Conservation (phyloP, 2,113 vertebrate genomes). For the Gallinago undulata region DNA sequence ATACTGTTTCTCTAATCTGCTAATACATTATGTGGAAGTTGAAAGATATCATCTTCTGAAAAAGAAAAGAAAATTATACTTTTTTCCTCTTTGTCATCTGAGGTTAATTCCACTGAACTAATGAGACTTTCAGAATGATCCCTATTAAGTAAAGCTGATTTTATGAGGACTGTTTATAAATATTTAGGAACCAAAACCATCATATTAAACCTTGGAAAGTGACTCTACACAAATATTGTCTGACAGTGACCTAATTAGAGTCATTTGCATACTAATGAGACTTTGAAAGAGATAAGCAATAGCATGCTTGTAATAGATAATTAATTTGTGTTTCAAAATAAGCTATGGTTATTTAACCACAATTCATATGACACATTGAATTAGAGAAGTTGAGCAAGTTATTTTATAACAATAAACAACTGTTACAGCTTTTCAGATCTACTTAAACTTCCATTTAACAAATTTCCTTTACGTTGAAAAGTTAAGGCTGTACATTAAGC, state of each 20-base stretch:
- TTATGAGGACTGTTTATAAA: slow-evolving; percentile 62
- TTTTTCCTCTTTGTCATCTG: slow-evolving; percentile 29
- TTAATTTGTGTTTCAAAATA: slow-evolving; percentile 82
- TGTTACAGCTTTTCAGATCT: slow-evolving; percentile 58
- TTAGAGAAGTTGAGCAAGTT: slow-evolving; percentile 67
- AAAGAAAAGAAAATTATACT: not conserved
- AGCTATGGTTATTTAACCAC: slow-evolving; percentile 74
- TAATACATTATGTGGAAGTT: not conserved
- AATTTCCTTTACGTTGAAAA: not conserved
- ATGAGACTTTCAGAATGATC: slow-evolving; percentile 69
- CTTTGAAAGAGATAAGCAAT: slow-evolving; percentile 77
- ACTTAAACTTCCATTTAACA: slow-evolving; percentile 28
- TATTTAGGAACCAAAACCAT: slow-evolving; percentile 60
- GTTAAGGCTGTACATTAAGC: not conserved
- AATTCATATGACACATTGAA: slow-evolving; percentile 71
- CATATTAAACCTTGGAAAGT: slow-evolving; percentile 66
- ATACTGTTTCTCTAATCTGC: not conserved
- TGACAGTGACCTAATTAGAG: slow-evolving; percentile 82
- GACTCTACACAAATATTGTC: slow-evolving; percentile 75
- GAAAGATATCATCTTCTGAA: slow-evolving; percentile 1
- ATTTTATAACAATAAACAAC: slow-evolving; percentile 63
- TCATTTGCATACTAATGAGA: slow-evolving; percentile 82
- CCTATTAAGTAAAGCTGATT: slow-evolving; percentile 76
- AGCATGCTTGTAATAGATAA: slow-evolving; percentile 78
- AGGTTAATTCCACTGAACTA: slow-evolving; percentile 66